phyloP scores from a whole-genome alignment of 23 tunicate genomes.

The Halocynthia roretzi region DNA sequence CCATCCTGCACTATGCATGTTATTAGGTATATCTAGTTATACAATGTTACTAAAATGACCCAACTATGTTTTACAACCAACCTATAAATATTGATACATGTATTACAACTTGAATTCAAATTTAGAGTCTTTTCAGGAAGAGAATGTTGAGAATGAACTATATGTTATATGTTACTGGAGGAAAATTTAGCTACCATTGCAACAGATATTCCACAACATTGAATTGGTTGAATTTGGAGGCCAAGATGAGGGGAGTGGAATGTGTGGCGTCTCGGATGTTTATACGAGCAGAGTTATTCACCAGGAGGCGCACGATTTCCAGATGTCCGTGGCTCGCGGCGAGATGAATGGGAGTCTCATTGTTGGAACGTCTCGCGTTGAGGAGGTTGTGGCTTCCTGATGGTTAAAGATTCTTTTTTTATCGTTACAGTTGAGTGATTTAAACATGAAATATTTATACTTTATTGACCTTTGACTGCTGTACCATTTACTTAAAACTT shows the following conservation, averaged over 20 bases:
- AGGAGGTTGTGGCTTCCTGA: constrained; percentile 2
- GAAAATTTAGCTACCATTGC: constrained; percentile 29
- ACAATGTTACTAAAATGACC: too few species aligned
- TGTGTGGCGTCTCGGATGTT: constrained; percentile 38
- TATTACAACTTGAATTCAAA: too few species aligned
- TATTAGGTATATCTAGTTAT: too few species aligned
- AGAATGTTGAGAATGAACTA: too few species aligned
- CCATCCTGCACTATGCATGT: too few species aligned
- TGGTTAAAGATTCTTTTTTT: neutral
- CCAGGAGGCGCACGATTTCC: constrained; percentile 49
- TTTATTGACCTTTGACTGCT: neutral
- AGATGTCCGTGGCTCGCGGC: constrained; percentile 74
- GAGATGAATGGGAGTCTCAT: constrained; percentile 80
- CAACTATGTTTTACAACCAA: too few species aligned
- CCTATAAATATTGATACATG: too few species aligned
- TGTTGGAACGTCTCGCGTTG: constrained; percentile 38
- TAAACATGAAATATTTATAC: neutral
- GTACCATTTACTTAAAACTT: neutral
- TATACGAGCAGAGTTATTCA: constrained; percentile 62
- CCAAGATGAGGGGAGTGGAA: constrained; percentile 74
- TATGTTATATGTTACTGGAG: too few species aligned
- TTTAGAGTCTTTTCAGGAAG: too few species aligned
- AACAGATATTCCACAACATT: constrained; percentile 45
- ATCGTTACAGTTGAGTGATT: neutral
- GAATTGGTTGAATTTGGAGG: constrained; percentile 68